phyloP scores from a whole-genome alignment of 2,797 vertebrate species.

The Labroides dimidiatus region DNA sequence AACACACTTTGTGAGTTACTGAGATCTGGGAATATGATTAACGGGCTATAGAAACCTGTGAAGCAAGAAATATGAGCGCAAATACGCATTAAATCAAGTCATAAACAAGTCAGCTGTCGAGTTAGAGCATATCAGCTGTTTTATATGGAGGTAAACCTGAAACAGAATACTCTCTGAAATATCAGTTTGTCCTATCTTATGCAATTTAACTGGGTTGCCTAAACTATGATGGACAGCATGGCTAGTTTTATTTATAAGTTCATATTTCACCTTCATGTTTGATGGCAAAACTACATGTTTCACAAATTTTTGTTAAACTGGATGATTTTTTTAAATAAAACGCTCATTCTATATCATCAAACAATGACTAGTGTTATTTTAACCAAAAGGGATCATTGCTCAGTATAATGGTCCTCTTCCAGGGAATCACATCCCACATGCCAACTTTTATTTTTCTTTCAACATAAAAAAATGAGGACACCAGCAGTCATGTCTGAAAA shows the following conservation, averaged over 20 bases:
- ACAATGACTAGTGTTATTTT: background rate
- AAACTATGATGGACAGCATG: background rate
- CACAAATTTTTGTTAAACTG: background rate
- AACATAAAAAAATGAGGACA: background rate
- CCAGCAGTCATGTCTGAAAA: background rate
- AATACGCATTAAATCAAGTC: background rate
- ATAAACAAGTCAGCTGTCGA: conserved; percentile 11
- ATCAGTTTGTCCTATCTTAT: background rate
- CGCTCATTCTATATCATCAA: background rate
- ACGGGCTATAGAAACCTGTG: background rate
- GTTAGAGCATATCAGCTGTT: background rate
- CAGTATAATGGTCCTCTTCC: background rate
- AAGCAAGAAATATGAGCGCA: background rate
- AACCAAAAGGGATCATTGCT: background rate
- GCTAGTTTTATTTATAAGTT: background rate
- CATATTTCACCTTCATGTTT: background rate
- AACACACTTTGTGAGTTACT: background rate
- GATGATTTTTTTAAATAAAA: background rate
- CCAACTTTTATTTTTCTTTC: background rate
- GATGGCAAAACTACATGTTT: background rate
- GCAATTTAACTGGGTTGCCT: background rate
- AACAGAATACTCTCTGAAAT: background rate
- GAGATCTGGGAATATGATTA: background rate
- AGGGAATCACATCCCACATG: background rate
- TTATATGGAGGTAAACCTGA: background rate